A percentile compares a stretch with the other conserved stretches of the same genome.
phyloP scores from a whole-genome alignment of 2,888 invertebrate genomes.

The Cremastinae sp. region DNA sequence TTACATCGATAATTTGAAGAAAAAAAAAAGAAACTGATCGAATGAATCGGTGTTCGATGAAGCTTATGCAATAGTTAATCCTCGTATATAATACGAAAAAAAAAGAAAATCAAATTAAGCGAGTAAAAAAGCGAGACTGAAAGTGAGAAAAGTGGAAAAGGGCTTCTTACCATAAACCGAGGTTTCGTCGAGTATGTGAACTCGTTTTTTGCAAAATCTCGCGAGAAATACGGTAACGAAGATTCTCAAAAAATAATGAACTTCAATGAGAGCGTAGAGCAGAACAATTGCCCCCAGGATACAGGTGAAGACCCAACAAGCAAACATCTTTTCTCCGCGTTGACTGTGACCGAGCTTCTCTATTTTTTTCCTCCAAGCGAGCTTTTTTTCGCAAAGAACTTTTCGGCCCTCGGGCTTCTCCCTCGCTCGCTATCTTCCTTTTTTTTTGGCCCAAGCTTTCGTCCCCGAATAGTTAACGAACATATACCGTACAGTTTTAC shows the following conservation, averaged over 20 bases:
- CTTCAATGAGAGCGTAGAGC: slow-evolving; percentile 85
- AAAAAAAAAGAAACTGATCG: not conserved
- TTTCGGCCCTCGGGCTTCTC: not conserved
- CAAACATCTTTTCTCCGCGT: slow-evolving; percentile 66
- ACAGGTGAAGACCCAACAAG: slow-evolving; percentile 79
- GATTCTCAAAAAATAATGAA: slow-evolving; percentile 88
- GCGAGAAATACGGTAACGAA: slow-evolving; percentile 86
- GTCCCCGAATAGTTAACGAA: slow-evolving; percentile 40
- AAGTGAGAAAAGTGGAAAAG: slow-evolving; percentile 3
- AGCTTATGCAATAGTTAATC: no score
- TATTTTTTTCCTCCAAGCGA: slow-evolving; percentile 3
- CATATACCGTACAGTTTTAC: slow-evolving; percentile 33
- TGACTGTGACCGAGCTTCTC: slow-evolving; percentile 9
- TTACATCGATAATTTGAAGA: not conserved
- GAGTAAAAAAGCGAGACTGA: not conserved
- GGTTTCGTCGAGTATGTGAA: slow-evolving; percentile 86
- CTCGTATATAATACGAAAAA: no score
- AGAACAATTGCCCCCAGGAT: slow-evolving; percentile 80
- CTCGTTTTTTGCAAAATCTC: slow-evolving; percentile 84
- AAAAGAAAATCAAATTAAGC: no score
- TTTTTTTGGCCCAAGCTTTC: slow-evolving; percentile 11
- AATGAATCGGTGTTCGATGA: not conserved
- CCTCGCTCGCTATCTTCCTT: not conserved
- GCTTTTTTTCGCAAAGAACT: not conserved
- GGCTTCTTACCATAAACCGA: slow-evolving; percentile 85